A percentile compares a stretch with the other conserved stretches of the same genome.
These are phyloP conservation scores for Coleophora flavipennella DNA, from an alignment of 2,888 invertebrate genomes.

Conservation along the genomic window DNA sequence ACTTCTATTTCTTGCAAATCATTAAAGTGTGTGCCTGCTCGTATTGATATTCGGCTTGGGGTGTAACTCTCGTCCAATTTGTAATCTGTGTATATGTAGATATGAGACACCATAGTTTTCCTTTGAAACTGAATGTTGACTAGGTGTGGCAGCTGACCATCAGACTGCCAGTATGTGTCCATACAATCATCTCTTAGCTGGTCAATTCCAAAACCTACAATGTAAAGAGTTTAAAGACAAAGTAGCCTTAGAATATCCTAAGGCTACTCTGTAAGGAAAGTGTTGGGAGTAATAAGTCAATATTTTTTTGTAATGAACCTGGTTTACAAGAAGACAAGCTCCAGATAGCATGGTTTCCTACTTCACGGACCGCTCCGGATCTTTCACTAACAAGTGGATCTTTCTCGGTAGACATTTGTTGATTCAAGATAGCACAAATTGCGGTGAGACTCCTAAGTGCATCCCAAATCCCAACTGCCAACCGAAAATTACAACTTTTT, in stretches of 20 bases:
- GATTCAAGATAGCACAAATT: no score
- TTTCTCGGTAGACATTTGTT: constrained; percentile 51
- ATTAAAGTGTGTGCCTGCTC: constrained; percentile 96
- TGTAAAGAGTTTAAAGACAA: neutral
- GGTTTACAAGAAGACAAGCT: constrained; percentile 98
- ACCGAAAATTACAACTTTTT: no score
- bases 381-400: constrained; percentile 62
- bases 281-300: neutral
- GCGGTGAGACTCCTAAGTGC: no score
- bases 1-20: constrained; percentile 97
- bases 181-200: constrained; percentile 95
- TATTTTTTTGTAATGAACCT: constrained; percentile 72
- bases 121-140: constrained; percentile 97
- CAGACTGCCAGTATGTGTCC: constrained; percentile 99
- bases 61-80: constrained; percentile 99
- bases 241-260: neutral
- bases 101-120: constrained; percentile 95
- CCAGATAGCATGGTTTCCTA: constrained; percentile 96
- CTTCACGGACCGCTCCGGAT: constrained; percentile 77
- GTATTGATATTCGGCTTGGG: constrained; percentile 92
- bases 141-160: constrained; percentile 97
- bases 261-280: neutral
- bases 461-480: no score
- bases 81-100: constrained; percentile 97
- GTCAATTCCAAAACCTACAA: constrained; percentile 95